Evolutionary conservation across 2,113 vertebrate genomes (phyloP).

Genomic region (Sylvietta virens): DNA sequence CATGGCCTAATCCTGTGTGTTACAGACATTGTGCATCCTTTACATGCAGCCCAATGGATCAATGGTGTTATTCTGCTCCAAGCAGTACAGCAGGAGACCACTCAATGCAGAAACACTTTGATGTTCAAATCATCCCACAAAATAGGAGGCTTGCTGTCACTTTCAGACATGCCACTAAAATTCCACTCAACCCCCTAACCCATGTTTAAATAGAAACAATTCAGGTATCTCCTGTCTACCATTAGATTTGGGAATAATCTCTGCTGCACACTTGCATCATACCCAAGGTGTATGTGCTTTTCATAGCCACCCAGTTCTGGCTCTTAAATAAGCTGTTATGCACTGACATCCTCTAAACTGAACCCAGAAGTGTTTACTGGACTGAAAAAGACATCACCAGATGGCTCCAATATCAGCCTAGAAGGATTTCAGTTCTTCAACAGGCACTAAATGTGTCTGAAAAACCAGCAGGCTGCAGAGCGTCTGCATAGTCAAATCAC

Average conservation of each 20-base stretch:
- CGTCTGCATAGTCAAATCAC: constrained; percentile 30
- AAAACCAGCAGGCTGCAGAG: constrained; percentile 36
- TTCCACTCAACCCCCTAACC: not conserved
- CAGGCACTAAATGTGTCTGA: constrained; percentile 12
- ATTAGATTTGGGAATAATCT: not conserved
- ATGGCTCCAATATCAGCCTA: constrained; percentile 43
- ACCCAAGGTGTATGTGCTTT: not conserved
- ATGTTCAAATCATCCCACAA: not conserved
- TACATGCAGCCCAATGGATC: not conserved
- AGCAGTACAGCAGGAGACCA: not conserved
- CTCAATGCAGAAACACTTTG: not conserved
- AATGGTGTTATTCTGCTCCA: not conserved
- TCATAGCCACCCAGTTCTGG: not conserved
- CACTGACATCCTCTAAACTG: constrained; percentile 12
- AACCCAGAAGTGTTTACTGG: constrained; percentile 32
- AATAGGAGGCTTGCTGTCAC: not conserved
- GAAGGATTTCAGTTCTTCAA: constrained; percentile 45
- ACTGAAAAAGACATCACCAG: constrained; percentile 49
- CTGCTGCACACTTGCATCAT: not conserved
- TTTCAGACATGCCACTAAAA: not conserved
- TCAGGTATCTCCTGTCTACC: not conserved
- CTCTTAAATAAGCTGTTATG: constrained; percentile 15
- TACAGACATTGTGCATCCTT: not conserved
- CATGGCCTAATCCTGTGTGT: not conserved
- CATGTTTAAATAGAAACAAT: not conserved